These are phyloP conservation scores for Cantharis rufa DNA, from an alignment of 2,888 invertebrate genomes.

Conservation along the genomic window DNA sequence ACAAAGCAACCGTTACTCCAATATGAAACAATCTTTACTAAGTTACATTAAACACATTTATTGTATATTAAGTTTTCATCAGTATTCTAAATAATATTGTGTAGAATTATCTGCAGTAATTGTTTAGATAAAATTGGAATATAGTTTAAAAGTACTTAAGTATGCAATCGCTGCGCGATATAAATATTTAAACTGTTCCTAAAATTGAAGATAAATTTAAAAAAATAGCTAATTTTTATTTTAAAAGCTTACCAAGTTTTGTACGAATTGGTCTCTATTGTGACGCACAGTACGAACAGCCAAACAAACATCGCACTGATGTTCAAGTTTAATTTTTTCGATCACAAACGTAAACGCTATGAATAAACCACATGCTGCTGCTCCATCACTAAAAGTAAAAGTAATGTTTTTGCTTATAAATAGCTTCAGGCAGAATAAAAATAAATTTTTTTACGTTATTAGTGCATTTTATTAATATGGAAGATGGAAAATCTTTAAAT, in stretches of 20 bases:
- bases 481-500: no score
- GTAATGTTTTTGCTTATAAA: no score
- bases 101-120: no score
- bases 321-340: constrained; percentile 53
- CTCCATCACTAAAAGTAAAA: constrained; percentile 54
- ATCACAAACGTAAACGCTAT: constrained; percentile 49
- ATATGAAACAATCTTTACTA: no score
- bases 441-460: no score
- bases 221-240: background rate
- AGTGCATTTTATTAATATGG: no score
- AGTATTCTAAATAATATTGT: no score
- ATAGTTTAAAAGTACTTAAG: constrained; percentile 43
- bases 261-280: constrained; percentile 49
- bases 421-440: no score
- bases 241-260: constrained; percentile 40
- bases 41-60: no score
- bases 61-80: no score
- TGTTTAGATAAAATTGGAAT: constrained; percentile 42
- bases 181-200: constrained; percentile 48
- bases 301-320: constrained; percentile 53
- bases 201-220: constrained; percentile 25
- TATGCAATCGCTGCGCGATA: constrained; percentile 45
- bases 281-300: constrained; percentile 50
- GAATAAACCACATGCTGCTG: constrained; percentile 53
- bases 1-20: no score